phyloP scores from a whole-genome alignment of 2,888 invertebrate species.

The Tyria jacobaeae region DNA sequence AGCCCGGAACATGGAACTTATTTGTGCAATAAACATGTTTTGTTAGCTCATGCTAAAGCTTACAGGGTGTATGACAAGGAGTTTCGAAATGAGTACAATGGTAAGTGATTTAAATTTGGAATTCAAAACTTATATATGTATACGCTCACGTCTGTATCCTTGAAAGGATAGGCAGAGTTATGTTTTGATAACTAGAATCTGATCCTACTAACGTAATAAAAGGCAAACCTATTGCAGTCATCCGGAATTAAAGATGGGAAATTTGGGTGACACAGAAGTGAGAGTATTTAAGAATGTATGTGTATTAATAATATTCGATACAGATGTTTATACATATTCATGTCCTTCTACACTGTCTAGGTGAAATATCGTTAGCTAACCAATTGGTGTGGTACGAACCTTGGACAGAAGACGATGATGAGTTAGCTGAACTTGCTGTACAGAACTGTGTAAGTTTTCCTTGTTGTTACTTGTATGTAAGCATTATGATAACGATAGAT shows the following conservation, averaged over 20 bases:
- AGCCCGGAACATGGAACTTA: conserved; percentile 39
- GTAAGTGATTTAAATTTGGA: conserved; percentile 26
- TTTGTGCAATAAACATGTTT: conserved; percentile 82
- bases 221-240: too few relatives aligned
- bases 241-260: too few relatives aligned
- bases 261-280: too few relatives aligned
- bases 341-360: conserved; percentile 32
- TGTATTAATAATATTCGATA: too few relatives aligned
- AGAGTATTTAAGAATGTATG: too few relatives aligned
- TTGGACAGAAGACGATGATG: conserved; percentile 33
- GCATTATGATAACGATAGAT: too few relatives aligned
- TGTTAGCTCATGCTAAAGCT: conserved; percentile 88
- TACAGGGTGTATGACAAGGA: conserved; percentile 84
- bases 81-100: conserved; percentile 60
- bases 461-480: too few relatives aligned
- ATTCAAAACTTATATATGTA: neutral
- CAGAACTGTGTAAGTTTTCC: conserved; percentile 42
- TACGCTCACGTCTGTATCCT: neutral
- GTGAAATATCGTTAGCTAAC: conserved; percentile 52
- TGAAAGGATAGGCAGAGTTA: too few relatives aligned
- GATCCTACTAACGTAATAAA: too few relatives aligned
- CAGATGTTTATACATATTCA: too few relatives aligned
- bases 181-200: too few relatives aligned
- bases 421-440: conserved; percentile 42
- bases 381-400: conserved; percentile 51